Evolutionary conservation across 2,888 invertebrate species (phyloP), one percentile per base, ranked within the genome.

Genomic region (Gastracanthus pulcherrimus): DNA sequence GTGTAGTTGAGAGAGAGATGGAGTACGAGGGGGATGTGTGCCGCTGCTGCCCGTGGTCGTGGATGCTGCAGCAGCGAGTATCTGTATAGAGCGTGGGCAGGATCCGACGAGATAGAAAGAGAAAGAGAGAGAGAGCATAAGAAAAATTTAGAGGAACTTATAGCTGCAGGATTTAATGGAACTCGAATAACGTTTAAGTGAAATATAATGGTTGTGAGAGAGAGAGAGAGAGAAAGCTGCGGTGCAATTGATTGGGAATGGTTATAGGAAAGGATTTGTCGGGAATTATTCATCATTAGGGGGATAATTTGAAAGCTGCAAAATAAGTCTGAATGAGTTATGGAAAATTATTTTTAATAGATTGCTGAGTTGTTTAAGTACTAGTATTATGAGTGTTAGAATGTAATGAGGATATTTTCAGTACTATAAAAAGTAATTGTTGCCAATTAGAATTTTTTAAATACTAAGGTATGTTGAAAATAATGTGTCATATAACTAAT

Each of bases 161-260:
- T 23, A 55, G 26, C 16, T 29, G n/a, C 29, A 13, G 71, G 64
- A 31, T 64, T 70, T 51, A n/a, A 23, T 64, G 71, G 64, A 41
- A 51, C 26, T 62, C 48, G n/a, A 36, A 23, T 34, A n/a, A 51
- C 62, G 36, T 55, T 45, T 60, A 48, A 48, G 64, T 70, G 62
- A 78, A 51, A 64, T 55, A 31, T 78, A 78, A 78, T 62, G 70
- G 51, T 7, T 36, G 67, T 41, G 6, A n/a, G 31, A 11, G 60
- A 38, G 48, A 19, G 19, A 19, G 13, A 13, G 38, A 16, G 38
- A 38, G 34, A n/a, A n/a, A 38, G 36, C 23, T 64, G 36, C n/a
- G n/a, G 51, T 6, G 58, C 62, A 70, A 70, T 64, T 71, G 78
- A 78, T 78, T 78, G 38, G 31, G 38, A 69, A 0, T 69, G 29